Base-by-base conservation (phyloP, 2,797 vertebrate species). In the Lepilemur septentrionalis region DNA sequence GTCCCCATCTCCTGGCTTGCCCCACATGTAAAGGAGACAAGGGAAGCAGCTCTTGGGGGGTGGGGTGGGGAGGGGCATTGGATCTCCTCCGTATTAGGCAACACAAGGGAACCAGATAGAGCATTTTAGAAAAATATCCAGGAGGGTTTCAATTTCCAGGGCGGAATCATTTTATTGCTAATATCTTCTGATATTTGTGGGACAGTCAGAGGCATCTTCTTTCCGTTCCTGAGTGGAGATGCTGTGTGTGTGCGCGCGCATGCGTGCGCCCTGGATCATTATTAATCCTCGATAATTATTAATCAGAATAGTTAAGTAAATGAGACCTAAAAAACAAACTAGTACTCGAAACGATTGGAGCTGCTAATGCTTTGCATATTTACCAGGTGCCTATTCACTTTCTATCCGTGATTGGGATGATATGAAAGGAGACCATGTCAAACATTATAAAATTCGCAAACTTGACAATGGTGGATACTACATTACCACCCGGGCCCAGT, bases 381-480 rank as follows among this genome's bases (percentile, higher is more conserved):
- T 96, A 48, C 46, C 98, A 99, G 99, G 99, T 98, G 99, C 99
- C 98, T 99, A 99, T 98, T 99, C 99, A 96, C 98, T 99, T 98
- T 99, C 99, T 95, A 99, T 99, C 98, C 99, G 99, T 92, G 99
- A 99, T 98, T 99, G 99, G 99, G 99, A 99, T 86, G 99, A 99
- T 94, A 99, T 99, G 97, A 99, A 99, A 98, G 99, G 99, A 52
- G 99, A 99, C 97, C 99, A 99, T 17, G 99, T 99, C 96, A 99
- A 99, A 98, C 99, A 99, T 98, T 99, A 99, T 98, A 99, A 99
- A 98, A 99, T 99, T 95, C 99, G 99, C 72, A 99, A 99, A 97
- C 99, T 99, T 98, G 99, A 99, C 98, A 99, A 99, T 65, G 99
- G 99, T 5, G 99, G 99, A 46, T 99, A 99, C 98, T 99, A 99